Evolutionary conservation across 2,797 vertebrate genomes (phyloP).

Genomic region (Holocentrus rufus): DNA sequence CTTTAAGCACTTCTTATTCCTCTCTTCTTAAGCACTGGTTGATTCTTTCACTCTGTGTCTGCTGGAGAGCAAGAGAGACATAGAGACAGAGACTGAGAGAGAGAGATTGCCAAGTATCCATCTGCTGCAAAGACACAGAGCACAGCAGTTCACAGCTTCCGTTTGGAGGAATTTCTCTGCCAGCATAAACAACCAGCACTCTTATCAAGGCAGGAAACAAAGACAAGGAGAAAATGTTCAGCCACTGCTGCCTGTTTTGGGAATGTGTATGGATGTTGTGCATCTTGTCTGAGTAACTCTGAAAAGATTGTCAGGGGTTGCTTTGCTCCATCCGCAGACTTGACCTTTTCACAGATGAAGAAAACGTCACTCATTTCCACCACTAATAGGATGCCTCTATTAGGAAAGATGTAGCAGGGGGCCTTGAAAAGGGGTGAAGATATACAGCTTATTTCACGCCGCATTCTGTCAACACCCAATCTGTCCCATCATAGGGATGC

Average conservation of each 20-base stretch:
- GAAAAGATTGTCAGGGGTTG: background rate
- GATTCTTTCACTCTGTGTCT: background rate
- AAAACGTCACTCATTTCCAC: background rate
- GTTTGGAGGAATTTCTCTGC: background rate
- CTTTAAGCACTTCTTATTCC: background rate
- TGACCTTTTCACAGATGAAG: background rate
- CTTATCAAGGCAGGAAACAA: no score
- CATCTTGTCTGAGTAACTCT: background rate
- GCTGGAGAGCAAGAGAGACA: no score
- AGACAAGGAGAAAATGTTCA: background rate
- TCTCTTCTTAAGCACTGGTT: background rate
- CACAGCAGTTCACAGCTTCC: slow-evolving; percentile 12
- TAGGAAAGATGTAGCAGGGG: background rate
- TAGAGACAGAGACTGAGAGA: background rate
- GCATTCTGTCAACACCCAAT: background rate
- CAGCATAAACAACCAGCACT: no score
- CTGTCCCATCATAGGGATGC: background rate
- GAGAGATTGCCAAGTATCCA: background rate
- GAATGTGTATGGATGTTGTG: background rate
- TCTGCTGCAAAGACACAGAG: background rate
- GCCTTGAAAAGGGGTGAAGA: background rate
- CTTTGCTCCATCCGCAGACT: no score
- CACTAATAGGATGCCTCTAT: background rate
- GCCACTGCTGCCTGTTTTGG: background rate
- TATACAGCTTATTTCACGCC: background rate